phyloP scores from a whole-genome alignment of 2,888 invertebrate genomes.

The Brachypalpus laphriformis region DNA sequence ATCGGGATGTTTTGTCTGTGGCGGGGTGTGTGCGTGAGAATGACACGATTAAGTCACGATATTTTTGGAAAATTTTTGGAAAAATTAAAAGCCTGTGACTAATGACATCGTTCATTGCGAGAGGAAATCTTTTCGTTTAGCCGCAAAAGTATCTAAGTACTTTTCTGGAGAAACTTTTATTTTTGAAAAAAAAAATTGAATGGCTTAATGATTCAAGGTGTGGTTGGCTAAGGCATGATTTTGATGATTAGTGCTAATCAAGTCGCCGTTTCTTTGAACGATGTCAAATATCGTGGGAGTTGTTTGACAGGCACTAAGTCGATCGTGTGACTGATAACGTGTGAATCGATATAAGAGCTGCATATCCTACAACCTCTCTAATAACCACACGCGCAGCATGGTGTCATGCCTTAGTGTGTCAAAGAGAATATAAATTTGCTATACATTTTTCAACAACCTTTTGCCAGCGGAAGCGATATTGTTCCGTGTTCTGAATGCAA shows the following conservation, averaged over 20 bases:
- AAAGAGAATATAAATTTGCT: not conserved
- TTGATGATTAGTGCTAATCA: not conserved
- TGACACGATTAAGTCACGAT: not conserved
- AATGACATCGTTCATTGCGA: slow-evolving; percentile 34
- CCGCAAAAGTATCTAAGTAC: not conserved
- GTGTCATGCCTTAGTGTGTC: not conserved
- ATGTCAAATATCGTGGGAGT: slow-evolving; percentile 55
- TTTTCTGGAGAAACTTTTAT: not conserved
- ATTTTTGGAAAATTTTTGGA: not conserved
- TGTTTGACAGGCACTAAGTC: not conserved
- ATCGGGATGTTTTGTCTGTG: not conserved
- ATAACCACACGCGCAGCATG: not conserved
- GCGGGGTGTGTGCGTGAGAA: slow-evolving; percentile 24
- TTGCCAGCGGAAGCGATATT: not conserved
- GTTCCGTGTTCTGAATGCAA: not conserved
- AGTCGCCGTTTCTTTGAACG: slow-evolving; percentile 9
- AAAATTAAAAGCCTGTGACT: slow-evolving; percentile 63
- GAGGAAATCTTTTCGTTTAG: not conserved
- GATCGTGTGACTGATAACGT: not conserved
- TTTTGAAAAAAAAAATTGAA: not conserved
- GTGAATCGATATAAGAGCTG: no score
- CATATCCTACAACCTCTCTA: no score
- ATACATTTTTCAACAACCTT: not conserved
- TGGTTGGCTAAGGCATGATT: not conserved
- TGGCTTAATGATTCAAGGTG: not conserved